Evolutionary conservation across 2,797 vertebrate genomes (phyloP).

Genomic region (Sebastolobus altivelis): DNA sequence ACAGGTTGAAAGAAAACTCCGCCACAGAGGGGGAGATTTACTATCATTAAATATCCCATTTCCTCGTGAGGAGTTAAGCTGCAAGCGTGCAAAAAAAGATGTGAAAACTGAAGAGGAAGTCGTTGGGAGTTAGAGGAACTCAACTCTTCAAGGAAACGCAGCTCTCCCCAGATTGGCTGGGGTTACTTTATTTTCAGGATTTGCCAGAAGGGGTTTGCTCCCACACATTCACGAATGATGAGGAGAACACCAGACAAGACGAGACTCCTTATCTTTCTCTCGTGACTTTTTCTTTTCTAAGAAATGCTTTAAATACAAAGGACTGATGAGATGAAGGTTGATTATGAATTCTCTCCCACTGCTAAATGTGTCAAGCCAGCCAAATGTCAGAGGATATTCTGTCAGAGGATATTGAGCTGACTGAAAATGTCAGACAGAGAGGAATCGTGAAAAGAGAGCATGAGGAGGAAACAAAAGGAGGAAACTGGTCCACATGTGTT

Average conservation of each 20-base stretch:
- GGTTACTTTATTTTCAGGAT: constrained; percentile 43
- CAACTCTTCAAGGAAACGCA: constrained; percentile 59
- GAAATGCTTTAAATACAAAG: constrained; percentile 65
- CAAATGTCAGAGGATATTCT: constrained; percentile 82
- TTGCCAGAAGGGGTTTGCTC: constrained; percentile 69
- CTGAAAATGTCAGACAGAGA: constrained; percentile 80
- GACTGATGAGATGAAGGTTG: constrained; percentile 62
- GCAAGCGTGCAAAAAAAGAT: constrained; percentile 37
- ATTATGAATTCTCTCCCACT: constrained; percentile 70
- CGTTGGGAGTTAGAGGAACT: constrained; percentile 49
- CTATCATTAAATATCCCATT: constrained; percentile 48
- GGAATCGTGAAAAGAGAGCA: constrained; percentile 55
- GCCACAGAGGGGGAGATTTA: constrained; percentile 34
- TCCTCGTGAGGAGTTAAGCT: constrained; percentile 44
- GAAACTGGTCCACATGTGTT: constrained; percentile 45
- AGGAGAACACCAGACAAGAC: constrained; percentile 44
- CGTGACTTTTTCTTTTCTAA: constrained; percentile 31
- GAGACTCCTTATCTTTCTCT: constrained; percentile 38
- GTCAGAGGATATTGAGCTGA: constrained; percentile 79
- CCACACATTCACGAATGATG: constrained; percentile 50
- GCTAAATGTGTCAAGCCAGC: constrained; percentile 70
- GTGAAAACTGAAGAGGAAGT: constrained; percentile 45
- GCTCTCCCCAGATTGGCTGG: constrained; percentile 34
- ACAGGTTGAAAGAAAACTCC: constrained; percentile 37
- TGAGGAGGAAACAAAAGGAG: constrained; percentile 53